These are phyloP conservation scores for Euwallacea similis DNA, from an alignment of 1,140 invertebrate species.

Conservation along the genomic window DNA sequence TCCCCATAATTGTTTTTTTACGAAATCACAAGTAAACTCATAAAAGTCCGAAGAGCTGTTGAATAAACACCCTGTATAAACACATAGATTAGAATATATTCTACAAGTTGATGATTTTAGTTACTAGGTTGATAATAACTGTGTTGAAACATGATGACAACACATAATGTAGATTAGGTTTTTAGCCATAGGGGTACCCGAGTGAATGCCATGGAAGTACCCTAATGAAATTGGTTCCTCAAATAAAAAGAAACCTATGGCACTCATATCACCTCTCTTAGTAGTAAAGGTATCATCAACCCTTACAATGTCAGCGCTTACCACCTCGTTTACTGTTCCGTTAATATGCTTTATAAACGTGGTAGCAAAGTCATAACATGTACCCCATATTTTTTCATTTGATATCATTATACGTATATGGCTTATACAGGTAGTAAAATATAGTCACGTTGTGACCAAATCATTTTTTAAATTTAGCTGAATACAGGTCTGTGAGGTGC, in stretches of 20 bases:
- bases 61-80: no score
- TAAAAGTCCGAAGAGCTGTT: no score
- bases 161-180: no score
- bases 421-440: neutral
- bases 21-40: no score
- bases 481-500: neutral
- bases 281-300: neutral
- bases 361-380: slow-evolving; percentile 4
- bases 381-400: slow-evolving; percentile 1
- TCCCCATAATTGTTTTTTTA: no score
- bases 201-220: slow-evolving; percentile 11
- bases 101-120: no score
- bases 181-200: no score
- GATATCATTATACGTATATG: neutral
- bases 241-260: slow-evolving; percentile 8
- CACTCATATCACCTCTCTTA: slow-evolving; percentile 7
- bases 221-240: neutral
- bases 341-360: slow-evolving; percentile 9
- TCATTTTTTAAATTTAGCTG: slow-evolving; percentile 1
- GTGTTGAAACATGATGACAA: no score
- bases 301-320: no score
- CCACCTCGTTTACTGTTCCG: slow-evolving; percentile 2
- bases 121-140: no score
- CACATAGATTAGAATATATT: no score
- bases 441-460: slow-evolving; percentile 10